A percentile compares a stretch with the other conserved stretches of the same genome.
Conservation (phyloP, 2,797 vertebrate species). For the Anolis apletophallus region DNA sequence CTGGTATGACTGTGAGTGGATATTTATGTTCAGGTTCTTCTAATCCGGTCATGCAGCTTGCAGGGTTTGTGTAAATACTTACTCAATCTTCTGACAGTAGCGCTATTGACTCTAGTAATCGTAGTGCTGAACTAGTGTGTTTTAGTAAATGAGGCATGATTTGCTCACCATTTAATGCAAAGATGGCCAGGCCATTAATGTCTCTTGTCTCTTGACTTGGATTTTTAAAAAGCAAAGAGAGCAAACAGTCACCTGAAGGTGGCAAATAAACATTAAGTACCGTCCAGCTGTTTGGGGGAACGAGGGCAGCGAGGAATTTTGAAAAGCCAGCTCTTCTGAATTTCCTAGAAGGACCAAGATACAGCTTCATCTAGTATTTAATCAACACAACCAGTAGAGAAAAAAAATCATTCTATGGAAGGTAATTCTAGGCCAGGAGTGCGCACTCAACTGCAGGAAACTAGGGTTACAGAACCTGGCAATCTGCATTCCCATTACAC, state of each 20-base stretch:
- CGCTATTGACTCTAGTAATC: background rate
- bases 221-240: background rate
- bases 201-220: background rate
- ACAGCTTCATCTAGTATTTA: background rate
- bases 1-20: background rate
- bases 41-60: background rate
- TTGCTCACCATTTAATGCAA: constrained; percentile 26
- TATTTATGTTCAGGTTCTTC: background rate
- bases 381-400: background rate
- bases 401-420: background rate
- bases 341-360: background rate
- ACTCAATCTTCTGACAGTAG: background rate
- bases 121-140: background rate
- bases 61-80: background rate
- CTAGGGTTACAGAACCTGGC: too few species aligned
- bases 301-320: accelerated
- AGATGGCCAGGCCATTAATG: constrained; percentile 2
- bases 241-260: background rate
- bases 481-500: too few species aligned
- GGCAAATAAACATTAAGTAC: background rate
- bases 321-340: background rate
- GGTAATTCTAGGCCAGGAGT: background rate
- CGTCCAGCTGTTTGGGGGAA: background rate
- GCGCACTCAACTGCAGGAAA: too few species aligned
- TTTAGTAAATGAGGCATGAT: constrained; percentile 9